These are phyloP conservation scores for Pachyuromys duprasi DNA, from an alignment of 2,797 vertebrate species.

Conservation along the genomic window DNA sequence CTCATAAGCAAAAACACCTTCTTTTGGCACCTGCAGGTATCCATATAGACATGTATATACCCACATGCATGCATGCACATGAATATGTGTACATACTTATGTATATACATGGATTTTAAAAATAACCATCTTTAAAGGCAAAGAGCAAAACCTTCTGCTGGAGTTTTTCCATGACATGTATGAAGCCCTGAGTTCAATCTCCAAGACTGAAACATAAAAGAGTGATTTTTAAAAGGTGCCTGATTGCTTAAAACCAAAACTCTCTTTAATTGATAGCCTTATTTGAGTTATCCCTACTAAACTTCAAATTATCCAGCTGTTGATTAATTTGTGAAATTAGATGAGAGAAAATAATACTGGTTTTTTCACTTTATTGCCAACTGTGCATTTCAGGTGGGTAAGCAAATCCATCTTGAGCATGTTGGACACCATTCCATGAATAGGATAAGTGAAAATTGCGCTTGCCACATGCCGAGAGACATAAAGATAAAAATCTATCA, in stretches of 20 bases:
- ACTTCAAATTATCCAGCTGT: constrained; percentile 12
- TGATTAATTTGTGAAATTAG: constrained; percentile 44
- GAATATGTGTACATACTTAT: background rate
- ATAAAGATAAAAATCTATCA: background rate
- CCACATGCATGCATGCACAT: background rate
- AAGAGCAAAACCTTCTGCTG: background rate
- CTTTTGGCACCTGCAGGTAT: background rate
- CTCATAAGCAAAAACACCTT: background rate
- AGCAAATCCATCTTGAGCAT: constrained; percentile 3
- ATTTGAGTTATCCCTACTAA: background rate
- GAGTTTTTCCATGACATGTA: background rate
- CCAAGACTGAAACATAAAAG: background rate
- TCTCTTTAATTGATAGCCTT: constrained; percentile 30
- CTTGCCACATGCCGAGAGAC: background rate
- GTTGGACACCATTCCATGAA: background rate
- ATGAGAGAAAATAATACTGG: background rate
- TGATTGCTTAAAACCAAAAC: constrained; percentile 7
- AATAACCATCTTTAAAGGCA: background rate
- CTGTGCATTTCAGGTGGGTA: background rate
- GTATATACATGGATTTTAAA: background rate
- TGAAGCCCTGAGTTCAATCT: background rate
- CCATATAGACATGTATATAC: background rate
- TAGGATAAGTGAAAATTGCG: background rate
- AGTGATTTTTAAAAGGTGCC: background rate
- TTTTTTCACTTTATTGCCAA: constrained; percentile 36